Evolutionary conservation across 2,797 vertebrate species (phyloP).

Genomic region (Tenualosa thibaudeaui): DNA sequence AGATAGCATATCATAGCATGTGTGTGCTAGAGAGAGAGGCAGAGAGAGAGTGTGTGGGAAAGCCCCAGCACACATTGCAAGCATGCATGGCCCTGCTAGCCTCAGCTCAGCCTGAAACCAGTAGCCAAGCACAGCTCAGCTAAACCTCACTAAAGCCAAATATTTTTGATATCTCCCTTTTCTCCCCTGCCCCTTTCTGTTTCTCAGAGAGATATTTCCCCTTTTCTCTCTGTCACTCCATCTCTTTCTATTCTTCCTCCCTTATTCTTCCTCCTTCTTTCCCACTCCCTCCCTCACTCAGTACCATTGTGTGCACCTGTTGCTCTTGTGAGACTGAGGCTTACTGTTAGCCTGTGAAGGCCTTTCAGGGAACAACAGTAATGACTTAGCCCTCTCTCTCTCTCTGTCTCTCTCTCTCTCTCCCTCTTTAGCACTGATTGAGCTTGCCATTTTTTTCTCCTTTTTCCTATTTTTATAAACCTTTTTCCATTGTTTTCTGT

Average conservation of each 20-base stretch:
- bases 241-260: neutral
- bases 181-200: neutral
- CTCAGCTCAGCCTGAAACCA: neutral
- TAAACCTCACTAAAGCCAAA: neutral
- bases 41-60: constrained; percentile 20
- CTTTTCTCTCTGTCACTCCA: neutral
- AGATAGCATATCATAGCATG: too few species aligned
- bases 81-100: neutral
- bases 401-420: neutral
- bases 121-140: neutral
- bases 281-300: neutral
- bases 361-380: neutral
- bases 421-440: neutral
- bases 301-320: neutral
- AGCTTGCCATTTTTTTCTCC: neutral
- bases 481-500: neutral
- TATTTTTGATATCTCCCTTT: neutral
- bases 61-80: neutral
- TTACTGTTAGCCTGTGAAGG: neutral
- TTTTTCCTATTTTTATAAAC: neutral
- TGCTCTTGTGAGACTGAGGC: neutral
- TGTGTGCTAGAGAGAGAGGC: constrained; percentile 25
- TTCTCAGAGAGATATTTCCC: neutral
- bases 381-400: neutral
- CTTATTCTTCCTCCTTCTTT: neutral